phyloP scores from a whole-genome alignment of 2,888 invertebrate species.

The Tridacna gigas region DNA sequence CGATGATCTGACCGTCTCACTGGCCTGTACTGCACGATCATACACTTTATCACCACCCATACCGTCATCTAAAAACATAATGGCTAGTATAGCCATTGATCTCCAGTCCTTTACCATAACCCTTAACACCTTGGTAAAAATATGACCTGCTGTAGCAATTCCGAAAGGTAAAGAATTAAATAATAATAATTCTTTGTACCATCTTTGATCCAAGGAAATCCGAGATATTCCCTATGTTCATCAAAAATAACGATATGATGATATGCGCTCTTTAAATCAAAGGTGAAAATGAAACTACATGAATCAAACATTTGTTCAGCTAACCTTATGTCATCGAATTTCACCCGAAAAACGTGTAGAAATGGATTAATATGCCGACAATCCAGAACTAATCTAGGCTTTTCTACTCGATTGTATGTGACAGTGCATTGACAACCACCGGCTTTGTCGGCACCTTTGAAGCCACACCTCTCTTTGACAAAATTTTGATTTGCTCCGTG shows the following conservation, averaged over 20 bases:
- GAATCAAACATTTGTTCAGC: slow-evolving; percentile 32
- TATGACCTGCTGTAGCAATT: too few relatives aligned
- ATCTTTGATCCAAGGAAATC: slow-evolving; percentile 17
- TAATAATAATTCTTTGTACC: slow-evolving; percentile 1
- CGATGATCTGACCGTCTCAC: background rate
- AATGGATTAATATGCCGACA: slow-evolving; percentile 43
- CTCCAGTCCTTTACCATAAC: slow-evolving; percentile 7
- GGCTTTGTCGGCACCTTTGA: slow-evolving; percentile 22
- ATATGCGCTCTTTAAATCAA: slow-evolving; percentile 41
- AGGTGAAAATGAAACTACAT: slow-evolving; percentile 26
- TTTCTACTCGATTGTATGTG: slow-evolving; percentile 39
- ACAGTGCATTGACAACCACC: slow-evolving; percentile 55
- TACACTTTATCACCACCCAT: background rate
- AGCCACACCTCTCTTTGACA: slow-evolving; percentile 48
- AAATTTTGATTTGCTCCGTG: slow-evolving; percentile 27
- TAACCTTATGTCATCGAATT: slow-evolving; percentile 38
- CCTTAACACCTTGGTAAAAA: background rate
- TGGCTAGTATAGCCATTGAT: background rate
- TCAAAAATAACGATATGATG: slow-evolving; percentile 34
- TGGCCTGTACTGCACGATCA: background rate
- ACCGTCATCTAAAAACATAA: slow-evolving; percentile 6
- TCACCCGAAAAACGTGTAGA: slow-evolving; percentile 36
- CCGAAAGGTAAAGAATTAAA: background rate
- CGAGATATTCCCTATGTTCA: slow-evolving; percentile 21
- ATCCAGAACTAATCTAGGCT: slow-evolving; percentile 37